Base-by-base conservation (phyloP, 2,888 invertebrate genomes). In the Pachliopta kotzebuea region DNA sequence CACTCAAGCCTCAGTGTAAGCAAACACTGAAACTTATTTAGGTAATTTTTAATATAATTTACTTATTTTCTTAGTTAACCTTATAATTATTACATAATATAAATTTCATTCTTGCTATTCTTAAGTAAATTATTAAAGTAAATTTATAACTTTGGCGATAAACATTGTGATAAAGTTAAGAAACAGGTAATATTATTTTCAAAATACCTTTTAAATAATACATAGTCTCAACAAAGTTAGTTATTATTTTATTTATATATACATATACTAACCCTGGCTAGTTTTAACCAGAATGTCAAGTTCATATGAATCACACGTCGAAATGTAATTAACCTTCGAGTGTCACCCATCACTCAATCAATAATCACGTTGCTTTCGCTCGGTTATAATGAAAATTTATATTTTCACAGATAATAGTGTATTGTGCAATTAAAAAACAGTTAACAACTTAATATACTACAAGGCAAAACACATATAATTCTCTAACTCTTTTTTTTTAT, bases 281-380 rank as follows among this genome's bases (percentile, higher is more conserved):
- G 71, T 63, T 65, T 37, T 23, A 55, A 65, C 69, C 65, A 4
- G 68, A 53, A 67, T 21, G 20, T 31, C 63, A 63, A 56, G 50
- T 63, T 63, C 29, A 63, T 26, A 31, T 63, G 55, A 55, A 55
- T 56, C 49, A 60, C 60, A 55, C 42, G 49, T 49, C 60, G 58
- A 67, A 66, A 66, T 57, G 58, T 66, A 58, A 66, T 61, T 61
- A 57, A 65, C 56, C 53, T 56, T 52, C 42, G 17, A 42, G n/a
- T 45, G 29, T 61, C 61, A 53, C 45, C 50, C 29, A 49, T 57
- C 52, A 53, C 14, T n/a, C n/a, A 29, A 21, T 53, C 54, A 45
- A 56, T 65, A 54, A 63, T 68, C 67, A 65, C 60, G 66, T 66
- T 56, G 45, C n/a, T 45, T 45, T 45, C 45, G 4, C 45, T 6